A percentile compares a stretch with the other conserved stretches of the same genome.
Evolutionary conservation across 2,113 vertebrate species (phyloP).

Genomic region (Nycticorax nycticorax): DNA sequence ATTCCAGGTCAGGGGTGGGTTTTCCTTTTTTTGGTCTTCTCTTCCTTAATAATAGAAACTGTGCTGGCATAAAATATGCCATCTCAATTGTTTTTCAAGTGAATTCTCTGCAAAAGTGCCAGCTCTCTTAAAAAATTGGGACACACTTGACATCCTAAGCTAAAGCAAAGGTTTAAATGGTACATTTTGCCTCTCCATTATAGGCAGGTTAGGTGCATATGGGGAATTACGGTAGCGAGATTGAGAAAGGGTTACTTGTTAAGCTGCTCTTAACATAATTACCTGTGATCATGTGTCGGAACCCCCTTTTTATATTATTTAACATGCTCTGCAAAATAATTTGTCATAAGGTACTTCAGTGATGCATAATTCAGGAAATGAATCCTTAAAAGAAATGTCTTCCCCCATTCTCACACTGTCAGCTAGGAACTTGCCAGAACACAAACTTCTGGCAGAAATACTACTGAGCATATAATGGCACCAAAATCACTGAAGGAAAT

Average conservation of each 20-base stretch:
- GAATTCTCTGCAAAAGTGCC: background rate
- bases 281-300: background rate
- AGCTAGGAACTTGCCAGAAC: background rate
- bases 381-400: background rate
- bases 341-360: background rate
- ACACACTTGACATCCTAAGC: background rate
- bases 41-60: background rate
- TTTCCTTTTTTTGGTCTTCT: background rate
- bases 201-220: background rate
- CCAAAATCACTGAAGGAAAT: background rate
- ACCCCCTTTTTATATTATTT: background rate
- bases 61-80: background rate
- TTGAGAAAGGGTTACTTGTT: background rate
- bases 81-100: background rate
- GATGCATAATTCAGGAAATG: background rate
- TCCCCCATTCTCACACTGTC: background rate
- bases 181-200: background rate
- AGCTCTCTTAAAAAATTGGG: background rate
- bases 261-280: background rate
- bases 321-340: background rate
- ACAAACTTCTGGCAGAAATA: constrained; percentile 19
- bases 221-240: background rate
- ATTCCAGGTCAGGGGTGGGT: background rate
- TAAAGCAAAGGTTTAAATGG: background rate
- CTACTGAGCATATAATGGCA: background rate